Evolutionary conservation across 2,797 vertebrate species (phyloP), one percentile per base, ranked within the genome.

Genomic region (Anolis apletophallus): DNA sequence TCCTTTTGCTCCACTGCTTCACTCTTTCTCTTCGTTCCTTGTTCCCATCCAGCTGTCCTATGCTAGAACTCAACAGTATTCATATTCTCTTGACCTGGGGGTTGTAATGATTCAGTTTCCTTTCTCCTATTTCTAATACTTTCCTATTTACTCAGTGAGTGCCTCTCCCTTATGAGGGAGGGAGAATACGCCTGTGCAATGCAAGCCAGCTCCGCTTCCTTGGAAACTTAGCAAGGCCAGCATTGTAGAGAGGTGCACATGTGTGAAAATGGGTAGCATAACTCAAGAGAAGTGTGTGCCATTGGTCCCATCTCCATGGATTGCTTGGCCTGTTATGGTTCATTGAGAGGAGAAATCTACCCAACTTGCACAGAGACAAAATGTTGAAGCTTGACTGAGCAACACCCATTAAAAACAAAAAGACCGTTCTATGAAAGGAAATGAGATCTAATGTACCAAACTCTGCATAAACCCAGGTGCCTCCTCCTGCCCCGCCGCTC

Each of bases 161-260:
- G 1, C 29, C 23, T 4, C 1, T 29, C 34, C 46, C 59, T 71
- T 1, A 29, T 4, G 23, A 64, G 61, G 61, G 26, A 34, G 50
- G 12, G 8, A 4, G 16, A 0, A 12, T 16, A n/a, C 8, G 23
- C 16, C 5, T 16, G n/a, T 29, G 11, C 3, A 11, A 2, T 16
- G 40, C 34, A 4, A 17, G 14, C 3, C 3, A 8, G 19, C 19
- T 59, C 59, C 40, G 32, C 10, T 16, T 8, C 12, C 5, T 23
- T 11, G 3, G 23, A 13, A 16, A 2, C 79, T n/a, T 29, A 46
- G 29, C 59, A 64, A 64, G 4, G 36, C 3, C 61, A 68, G 61
- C 14, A 3, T 29, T 21, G 3, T 14, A 34, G 40, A 29, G 8
- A 36, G 36, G 32, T 13, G 13, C 46, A 46, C 4, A 46, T 29